phyloP scores from a whole-genome alignment of 2,113 vertebrate species.

The Nothobranchius furzeri region DNA sequence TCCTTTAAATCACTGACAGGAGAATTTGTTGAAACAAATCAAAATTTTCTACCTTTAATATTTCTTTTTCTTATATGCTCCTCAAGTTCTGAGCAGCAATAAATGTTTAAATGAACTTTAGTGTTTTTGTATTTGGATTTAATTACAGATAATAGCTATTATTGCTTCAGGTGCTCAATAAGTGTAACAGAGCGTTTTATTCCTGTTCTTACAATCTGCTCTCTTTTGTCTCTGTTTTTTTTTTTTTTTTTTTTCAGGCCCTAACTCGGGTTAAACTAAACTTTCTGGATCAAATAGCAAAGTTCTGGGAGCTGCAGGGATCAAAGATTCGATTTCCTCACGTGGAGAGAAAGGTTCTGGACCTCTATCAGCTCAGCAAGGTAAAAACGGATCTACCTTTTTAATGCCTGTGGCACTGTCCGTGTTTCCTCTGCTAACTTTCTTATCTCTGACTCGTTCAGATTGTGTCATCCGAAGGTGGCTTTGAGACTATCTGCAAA shows the following conservation, averaged over 20 bases:
- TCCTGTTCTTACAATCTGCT: conserved; percentile 7
- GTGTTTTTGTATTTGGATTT: background rate
- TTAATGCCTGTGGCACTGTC: too few relatives aligned
- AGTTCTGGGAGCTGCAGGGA: conserved; percentile 98
- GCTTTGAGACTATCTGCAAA: conserved; percentile 93
- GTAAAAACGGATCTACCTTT: conserved; percentile 61
- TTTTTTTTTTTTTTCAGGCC: conserved; percentile 76
- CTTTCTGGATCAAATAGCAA: conserved; percentile 96
- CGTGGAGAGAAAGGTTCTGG: conserved; percentile 93
- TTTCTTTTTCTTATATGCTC: background rate
- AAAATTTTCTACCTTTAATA: too few relatives aligned
- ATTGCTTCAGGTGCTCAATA: background rate
- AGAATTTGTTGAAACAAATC: too few relatives aligned
- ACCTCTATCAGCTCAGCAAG: conserved; percentile 96
- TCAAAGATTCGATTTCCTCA: conserved; percentile 94
- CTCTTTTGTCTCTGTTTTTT: accelerated
- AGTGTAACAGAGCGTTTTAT: background rate
- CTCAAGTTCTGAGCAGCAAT: background rate
- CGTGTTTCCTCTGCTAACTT: background rate
- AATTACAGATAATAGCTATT: background rate
- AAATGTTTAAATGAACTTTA: background rate
- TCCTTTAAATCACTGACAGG: too few relatives aligned
- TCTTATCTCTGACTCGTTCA: conserved; percentile 60
- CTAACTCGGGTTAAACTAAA: conserved; percentile 96
- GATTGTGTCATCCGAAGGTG: conserved; percentile 93